Conservation (phyloP, 2,113 vertebrate genomes). For the Pogona vitticeps region DNA sequence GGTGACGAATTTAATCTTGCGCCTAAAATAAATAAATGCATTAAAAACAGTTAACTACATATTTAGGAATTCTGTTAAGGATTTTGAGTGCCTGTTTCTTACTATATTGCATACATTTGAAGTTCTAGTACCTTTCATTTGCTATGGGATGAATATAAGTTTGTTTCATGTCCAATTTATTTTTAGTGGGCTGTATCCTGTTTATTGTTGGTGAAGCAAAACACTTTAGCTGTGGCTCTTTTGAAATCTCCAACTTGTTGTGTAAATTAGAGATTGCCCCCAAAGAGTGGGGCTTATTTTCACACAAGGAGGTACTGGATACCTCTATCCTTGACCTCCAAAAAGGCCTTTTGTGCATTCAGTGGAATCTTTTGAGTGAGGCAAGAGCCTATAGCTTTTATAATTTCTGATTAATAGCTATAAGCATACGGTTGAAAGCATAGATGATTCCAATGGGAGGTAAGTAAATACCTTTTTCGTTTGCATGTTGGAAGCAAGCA, state of each 20-base stretch:
- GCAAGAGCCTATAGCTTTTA: not conserved
- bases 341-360: too few species aligned
- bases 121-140: not conserved
- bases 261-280: too few species aligned
- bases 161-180: not conserved
- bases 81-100: not conserved
- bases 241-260: too few species aligned
- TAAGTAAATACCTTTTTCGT: not conserved
- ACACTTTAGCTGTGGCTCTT: too few species aligned
- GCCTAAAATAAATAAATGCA: not conserved
- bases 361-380: too few species aligned
- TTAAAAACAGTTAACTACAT: not conserved
- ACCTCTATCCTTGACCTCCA: too few species aligned
- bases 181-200: not conserved
- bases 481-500: not conserved
- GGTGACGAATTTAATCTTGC: conserved; percentile 9
- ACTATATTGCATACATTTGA: not conserved
- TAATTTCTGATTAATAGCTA: conserved; percentile 15
- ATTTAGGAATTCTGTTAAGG: not conserved
- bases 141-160: not conserved
- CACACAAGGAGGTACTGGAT: too few species aligned
- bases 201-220: too few species aligned
- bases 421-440: not conserved
- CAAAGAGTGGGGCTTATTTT: too few species aligned
- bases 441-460: not conserved